Evolutionary conservation across 2,113 vertebrate species (phyloP).

Genomic region (Stegostoma tigrinum): DNA sequence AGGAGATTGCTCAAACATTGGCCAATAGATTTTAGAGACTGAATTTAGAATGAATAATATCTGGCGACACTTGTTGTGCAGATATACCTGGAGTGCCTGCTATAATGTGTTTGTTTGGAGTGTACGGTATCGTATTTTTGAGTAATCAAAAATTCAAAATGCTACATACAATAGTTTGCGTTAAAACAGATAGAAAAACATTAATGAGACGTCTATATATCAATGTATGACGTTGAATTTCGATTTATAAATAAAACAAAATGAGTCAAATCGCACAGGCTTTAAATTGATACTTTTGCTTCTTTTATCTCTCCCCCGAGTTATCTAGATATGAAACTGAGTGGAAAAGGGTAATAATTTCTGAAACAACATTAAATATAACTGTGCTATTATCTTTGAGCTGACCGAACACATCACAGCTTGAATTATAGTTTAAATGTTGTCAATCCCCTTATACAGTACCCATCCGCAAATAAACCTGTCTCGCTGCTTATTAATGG

Average conservation of each 20-base stretch:
- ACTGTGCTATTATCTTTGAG: neutral
- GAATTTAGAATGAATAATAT: neutral
- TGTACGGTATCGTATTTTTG: neutral
- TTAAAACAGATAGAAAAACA: neutral
- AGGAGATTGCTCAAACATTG: neutral
- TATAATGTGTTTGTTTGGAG: neutral
- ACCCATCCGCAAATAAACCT: neutral
- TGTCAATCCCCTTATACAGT: neutral
- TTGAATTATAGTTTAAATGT: neutral
- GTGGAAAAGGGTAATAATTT: neutral
- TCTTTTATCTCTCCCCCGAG: neutral
- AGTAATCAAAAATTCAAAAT: neutral
- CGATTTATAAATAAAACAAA: neutral
- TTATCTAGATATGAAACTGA: neutral
- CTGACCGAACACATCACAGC: neutral
- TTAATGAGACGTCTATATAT: neutral
- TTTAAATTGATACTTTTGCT: neutral
- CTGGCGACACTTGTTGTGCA: no score
- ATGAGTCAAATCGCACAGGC: neutral
- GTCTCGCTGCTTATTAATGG: neutral
- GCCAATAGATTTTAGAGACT: neutral
- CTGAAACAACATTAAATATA: neutral
- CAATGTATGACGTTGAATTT: neutral
- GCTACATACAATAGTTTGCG: neutral
- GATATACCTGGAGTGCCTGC: neutral